Conservation (phyloP, 1,140 invertebrate species). For the Carcinoscorpius rotundicauda region DNA sequence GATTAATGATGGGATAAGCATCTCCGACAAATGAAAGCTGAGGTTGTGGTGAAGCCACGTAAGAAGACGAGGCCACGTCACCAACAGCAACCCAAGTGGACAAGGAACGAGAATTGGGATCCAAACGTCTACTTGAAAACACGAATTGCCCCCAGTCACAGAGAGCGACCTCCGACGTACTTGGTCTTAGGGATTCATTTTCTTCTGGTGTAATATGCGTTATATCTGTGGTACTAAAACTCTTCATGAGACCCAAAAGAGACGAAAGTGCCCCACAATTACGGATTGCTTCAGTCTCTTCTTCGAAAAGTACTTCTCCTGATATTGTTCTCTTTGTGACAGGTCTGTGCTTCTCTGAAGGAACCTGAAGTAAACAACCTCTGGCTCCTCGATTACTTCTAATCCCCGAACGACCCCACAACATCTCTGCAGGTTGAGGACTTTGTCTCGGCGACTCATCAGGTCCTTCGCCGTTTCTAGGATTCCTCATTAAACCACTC, state of each 20-base stretch:
- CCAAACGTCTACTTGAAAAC: conserved; percentile 31
- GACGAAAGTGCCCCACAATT: conserved; percentile 62
- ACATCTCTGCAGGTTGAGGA: conserved; percentile 3
- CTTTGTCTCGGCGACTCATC: conserved; percentile 13
- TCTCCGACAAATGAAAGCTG: conserved; percentile 7
- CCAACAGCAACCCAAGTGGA: conserved; percentile 72
- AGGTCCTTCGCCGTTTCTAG: conserved; percentile 8
- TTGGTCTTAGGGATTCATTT: conserved; percentile 14
- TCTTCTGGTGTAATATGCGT: conserved; percentile 7
- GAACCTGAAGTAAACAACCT: conserved; percentile 12
- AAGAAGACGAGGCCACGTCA: conserved; percentile 51
- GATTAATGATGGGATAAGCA: not conserved
- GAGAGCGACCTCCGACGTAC: conserved; percentile 20
- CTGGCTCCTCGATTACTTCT: conserved; percentile 5
- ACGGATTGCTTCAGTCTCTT: conserved; percentile 57
- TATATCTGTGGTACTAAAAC: conserved; percentile 69
- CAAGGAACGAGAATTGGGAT: conserved; percentile 61
- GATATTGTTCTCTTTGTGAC: conserved; percentile 34
- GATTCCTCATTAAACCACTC: not conserved
- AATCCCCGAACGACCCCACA: not conserved
- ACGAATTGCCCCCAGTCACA: conserved; percentile 24
- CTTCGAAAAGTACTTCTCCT: conserved; percentile 50
- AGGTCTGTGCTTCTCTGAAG: conserved; percentile 5
- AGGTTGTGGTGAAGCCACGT: conserved; percentile 53
- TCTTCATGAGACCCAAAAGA: conserved; percentile 61